Conservation (phyloP, 2,797 vertebrate species). For the Myioborus miniatus region DNA sequence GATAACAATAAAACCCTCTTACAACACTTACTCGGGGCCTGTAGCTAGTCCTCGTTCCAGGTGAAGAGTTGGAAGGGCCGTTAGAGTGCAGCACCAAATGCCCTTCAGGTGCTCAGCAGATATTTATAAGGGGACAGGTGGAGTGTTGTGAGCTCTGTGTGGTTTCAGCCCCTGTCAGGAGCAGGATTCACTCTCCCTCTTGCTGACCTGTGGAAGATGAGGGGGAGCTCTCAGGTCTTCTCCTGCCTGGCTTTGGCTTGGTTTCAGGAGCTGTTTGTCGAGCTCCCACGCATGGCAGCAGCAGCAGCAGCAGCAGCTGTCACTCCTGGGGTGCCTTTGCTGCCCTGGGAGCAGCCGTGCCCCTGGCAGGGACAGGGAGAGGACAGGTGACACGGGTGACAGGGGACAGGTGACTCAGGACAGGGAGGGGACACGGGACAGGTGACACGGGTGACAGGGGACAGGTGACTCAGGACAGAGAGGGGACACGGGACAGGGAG, state of each 20-base stretch:
- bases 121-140: neutral
- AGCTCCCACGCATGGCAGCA: neutral
- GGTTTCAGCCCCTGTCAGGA: neutral
- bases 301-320: neutral
- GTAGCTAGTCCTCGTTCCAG: slow-evolving; percentile 6
- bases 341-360: fast-evolving
- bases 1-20: neutral
- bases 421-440: too few species aligned
- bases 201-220: neutral
- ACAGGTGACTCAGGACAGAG: neutral
- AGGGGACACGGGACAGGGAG: too few species aligned
- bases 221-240: neutral
- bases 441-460: too few species aligned
- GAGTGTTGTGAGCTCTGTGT: neutral
- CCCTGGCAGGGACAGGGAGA: too few species aligned
- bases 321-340: neutral
- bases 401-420: too few species aligned
- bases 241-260: neutral
- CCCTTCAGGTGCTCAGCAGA: neutral
- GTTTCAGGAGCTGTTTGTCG: neutral
- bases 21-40: neutral
- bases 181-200: neutral
- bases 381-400: neutral
- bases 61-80: neutral
- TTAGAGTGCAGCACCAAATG: neutral